Conservation (phyloP, 1,140 invertebrate genomes). For the Orius insidiosus region DNA sequence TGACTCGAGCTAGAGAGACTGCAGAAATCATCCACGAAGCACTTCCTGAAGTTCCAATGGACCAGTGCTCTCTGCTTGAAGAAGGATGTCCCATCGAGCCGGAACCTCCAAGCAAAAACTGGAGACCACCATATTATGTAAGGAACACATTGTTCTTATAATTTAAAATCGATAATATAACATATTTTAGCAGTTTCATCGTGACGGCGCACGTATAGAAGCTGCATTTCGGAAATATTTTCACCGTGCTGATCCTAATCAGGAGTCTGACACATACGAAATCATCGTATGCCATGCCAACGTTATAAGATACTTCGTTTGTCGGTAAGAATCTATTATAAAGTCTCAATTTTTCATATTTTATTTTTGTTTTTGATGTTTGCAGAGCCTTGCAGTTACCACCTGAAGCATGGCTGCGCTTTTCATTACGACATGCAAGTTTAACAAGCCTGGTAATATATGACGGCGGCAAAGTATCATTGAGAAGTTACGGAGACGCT, state of each 20-base stretch:
- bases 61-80: constrained; percentile 58
- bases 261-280: constrained; percentile 75
- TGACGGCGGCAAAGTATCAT: constrained; percentile 67
- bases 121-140: constrained; percentile 68
- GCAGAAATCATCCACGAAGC: constrained; percentile 18
- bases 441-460: constrained; percentile 81
- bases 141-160: constrained; percentile 15
- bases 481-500: constrained; percentile 65
- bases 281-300: constrained; percentile 95
- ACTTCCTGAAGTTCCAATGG: constrained; percentile 29
- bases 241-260: constrained; percentile 63
- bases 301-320: constrained; percentile 95
- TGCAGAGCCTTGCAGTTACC: constrained; percentile 90
- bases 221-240: constrained; percentile 90
- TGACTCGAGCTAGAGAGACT: constrained; percentile 57
- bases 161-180: background rate
- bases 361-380: constrained; percentile 22
- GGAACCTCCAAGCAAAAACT: constrained; percentile 72
- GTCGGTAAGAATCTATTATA: constrained; percentile 45
- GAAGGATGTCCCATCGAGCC: constrained; percentile 91
- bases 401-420: constrained; percentile 86
- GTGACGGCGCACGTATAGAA: constrained; percentile 92
- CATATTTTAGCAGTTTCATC: constrained; percentile 64
- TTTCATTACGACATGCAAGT: constrained; percentile 79
- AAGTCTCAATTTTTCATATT: background rate